Base-by-base conservation (phyloP, 2,797 vertebrate species). In the Salarias fasciatus region DNA sequence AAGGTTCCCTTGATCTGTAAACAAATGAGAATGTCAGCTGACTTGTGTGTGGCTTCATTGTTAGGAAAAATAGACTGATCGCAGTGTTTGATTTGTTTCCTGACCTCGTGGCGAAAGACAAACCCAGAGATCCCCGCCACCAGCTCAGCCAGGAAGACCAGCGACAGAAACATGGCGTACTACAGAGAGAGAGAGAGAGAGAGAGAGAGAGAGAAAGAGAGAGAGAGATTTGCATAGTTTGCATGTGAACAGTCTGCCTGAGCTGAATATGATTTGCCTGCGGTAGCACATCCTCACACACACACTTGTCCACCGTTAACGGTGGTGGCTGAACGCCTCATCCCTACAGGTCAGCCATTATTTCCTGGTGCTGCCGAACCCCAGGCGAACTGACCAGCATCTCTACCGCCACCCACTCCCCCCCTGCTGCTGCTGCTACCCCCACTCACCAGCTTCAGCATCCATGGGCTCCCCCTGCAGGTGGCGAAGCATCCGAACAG, bases 121-220 rank as follows among this genome's bases (percentile, higher is more conserved):
- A 99, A 99, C 75, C 97, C 97, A 69, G 97, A 99, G 89, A 99
- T 99, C 69, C 97, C 97, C 55, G 97, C 96, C 69, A 99, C 95
- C 10, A 99, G 89, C 85, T 99, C 97, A 76, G 97, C 96, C 83
- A 99, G 92, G 93, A 99, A 99, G 80, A 99, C 96, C 85, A 98
- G 92, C 12, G 97, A 99, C 86, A 99, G 93, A 82, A 99, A 99
- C 97, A 99, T 99, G 81, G 97, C 97, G 80, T 99, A 99, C 97
- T 99, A 73, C n/a, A 73, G 88, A 91, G 76, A 55, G 65, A 72
- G 7, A 46, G 18, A 15, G 1, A 56, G 24, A 60, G 88, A 91
- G 76, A 55, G 65, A 72, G 7, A 73, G 88, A 91, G 76, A 55
- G 65, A 72, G 7, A 73, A 88, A 91, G 76, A 55, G 65, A 72